Base-by-base conservation (phyloP, 2,888 invertebrate genomes). In the Drosophila kokeensis region DNA sequence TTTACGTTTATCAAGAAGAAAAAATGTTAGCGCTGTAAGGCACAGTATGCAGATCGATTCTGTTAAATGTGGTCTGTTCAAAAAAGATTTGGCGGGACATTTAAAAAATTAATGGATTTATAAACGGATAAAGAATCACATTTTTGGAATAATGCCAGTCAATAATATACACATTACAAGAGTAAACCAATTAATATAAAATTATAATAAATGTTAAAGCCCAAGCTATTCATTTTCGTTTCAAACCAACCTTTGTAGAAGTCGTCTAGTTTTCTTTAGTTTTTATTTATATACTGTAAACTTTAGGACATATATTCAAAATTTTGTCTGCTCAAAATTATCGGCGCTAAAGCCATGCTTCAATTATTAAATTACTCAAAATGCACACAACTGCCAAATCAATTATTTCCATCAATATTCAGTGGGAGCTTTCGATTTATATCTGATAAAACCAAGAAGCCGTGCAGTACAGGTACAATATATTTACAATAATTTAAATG, bases 341-440 rank as follows among this genome's bases (percentile, higher is more conserved):
- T 34, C 0, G n/a, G 6, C n/a, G 3, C 30, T 10, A 11, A 27
- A 38, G 52, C 8, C 15, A 81, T 79, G 81, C 18, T 76, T 48
- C 81, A 73, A 4, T n/a, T 80, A 45, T 29, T 66, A 13, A 52
- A 13, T 18, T 18, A 52, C 13, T 1, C 34, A 10, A 65, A 38
- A 76, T 57, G 32, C 15, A 40, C 54, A 0, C 48, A 36, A 1
- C 6, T 58, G n/a, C 21, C 27, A 4, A 36, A 32, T 38, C 30
- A 30, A 11, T 3, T 15, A 30, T 15, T 61, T 34, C 53, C 76
- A 24, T 38, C 24, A 34, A 24, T 48, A 21, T 38, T 21, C 13
- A 50, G 13, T 55, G 45, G 13, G 4, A 45, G 18, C 8, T 34
- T 49, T 42, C 77, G 79, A 5, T 40, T 21, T 18, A 52, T 49